Evolutionary conservation across 1,140 invertebrate species (phyloP), one percentile per base, ranked within the genome.

Genomic region (Drosophila ironensis): DNA sequence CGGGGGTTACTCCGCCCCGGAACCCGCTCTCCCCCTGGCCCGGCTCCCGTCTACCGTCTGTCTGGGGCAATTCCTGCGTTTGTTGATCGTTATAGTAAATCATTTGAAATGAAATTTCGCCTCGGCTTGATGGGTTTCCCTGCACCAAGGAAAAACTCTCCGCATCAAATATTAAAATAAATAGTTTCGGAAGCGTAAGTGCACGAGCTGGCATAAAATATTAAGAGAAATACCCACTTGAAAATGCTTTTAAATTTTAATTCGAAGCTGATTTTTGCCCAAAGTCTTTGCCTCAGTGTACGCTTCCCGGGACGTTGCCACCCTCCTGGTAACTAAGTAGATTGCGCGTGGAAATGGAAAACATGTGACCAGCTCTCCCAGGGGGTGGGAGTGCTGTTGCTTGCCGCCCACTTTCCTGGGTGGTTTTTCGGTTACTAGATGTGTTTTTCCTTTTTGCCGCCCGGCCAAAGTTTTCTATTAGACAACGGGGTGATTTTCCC

Each of bases 51-150:
- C 28, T 9, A 12, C 46, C 53, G 59, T 28, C 30, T 61, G 59
- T 61, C 56, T 78, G 80, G 80, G 72, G 80, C 72, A 57, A 53
- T 64, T 54, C 40, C 61, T 57, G 35, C 53, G 73, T 75, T 81
- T 72, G 74, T 78, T 84, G 80, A 84, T 84, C 80, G 74, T 84
- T 86, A 86, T 70, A 84, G 80, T 84, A 84, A 86, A 84, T 84
- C 80, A 84, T 84, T 74, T 57, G 60, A 86, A 84, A 84, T 78
- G 80, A 86, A 63, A 78, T 80, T 84, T 86, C 80, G 59, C 73
- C 75, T 37, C 56, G 46, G 51, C 50, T 47, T 64, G 66, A 61
- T 64, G 57, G 41, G 41, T 28, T 30, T 42, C n/a, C 35, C n/a
- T 30, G 37, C 56, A 60, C 51, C n/a, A 2, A 2, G 0, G 9